phyloP scores from a whole-genome alignment of 1,140 invertebrate genomes.

The Parapsyche elsis region DNA sequence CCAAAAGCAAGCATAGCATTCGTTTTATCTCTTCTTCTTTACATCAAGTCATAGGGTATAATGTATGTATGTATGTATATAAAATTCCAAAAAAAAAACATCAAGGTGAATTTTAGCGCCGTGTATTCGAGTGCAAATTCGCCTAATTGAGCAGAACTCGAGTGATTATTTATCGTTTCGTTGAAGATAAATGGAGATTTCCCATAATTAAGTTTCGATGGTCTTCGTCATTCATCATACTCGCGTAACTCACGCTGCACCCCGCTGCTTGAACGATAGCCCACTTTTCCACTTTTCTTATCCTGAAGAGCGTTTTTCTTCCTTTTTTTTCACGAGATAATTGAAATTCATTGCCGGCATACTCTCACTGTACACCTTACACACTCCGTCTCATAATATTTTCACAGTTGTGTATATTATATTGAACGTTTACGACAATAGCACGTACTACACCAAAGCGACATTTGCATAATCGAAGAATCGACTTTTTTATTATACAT shows the following conservation, averaged over 20 bases:
- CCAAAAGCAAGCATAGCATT: too few relatives aligned
- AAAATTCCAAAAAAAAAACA: neutral
- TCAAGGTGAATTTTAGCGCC: too few relatives aligned
- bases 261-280: slow-evolving; percentile 27
- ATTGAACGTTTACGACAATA: neutral
- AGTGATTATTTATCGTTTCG: slow-evolving; percentile 1
- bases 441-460: neutral
- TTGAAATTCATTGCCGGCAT: slow-evolving; percentile 23
- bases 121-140: neutral
- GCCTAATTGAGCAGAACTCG: slow-evolving; percentile 2
- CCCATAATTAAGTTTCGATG: slow-evolving; percentile 27
- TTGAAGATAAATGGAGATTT: slow-evolving; percentile 28
- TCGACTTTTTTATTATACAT: neutral
- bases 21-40: too few relatives aligned
- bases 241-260: slow-evolving; percentile 12
- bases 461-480: neutral
- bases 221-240: slow-evolving; percentile 28
- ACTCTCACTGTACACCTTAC: neutral
- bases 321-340: neutral
- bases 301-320: neutral
- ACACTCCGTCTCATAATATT: neutral
- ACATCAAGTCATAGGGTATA: too few relatives aligned
- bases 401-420: neutral
- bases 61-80: neutral
- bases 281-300: slow-evolving; percentile 21